phyloP scores from a whole-genome alignment of 2,888 invertebrate species.

The Mesorhabditis sp. region DNA sequence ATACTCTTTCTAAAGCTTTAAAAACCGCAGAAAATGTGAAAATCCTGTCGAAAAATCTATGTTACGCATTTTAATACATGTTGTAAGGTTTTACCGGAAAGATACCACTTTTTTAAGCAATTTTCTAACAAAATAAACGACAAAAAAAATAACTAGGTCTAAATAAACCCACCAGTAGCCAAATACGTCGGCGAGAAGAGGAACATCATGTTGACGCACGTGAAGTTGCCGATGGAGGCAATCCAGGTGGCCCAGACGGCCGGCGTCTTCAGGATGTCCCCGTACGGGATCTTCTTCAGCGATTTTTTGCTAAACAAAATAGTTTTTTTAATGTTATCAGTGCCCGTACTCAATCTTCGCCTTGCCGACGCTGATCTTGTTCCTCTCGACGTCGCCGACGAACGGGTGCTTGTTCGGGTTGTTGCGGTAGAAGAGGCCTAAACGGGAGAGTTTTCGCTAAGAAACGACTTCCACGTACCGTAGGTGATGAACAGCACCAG shows the following conservation, averaged over 20 bases:
- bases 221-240: constrained; percentile 55
- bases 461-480: background rate
- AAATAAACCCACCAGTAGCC: constrained; percentile 17
- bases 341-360: constrained; percentile 31
- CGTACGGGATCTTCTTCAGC: constrained; percentile 47
- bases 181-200: constrained; percentile 51
- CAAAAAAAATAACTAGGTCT: background rate
- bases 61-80: too few relatives aligned
- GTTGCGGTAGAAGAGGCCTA: constrained; percentile 51
- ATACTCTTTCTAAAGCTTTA: too few relatives aligned
- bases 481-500: constrained; percentile 45
- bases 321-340: background rate
- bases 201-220: constrained; percentile 56
- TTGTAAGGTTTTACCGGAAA: too few relatives aligned
- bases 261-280: constrained; percentile 43
- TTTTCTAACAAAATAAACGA: background rate
- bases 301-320: constrained; percentile 39
- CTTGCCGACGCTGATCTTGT: constrained; percentile 55
- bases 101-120: too few relatives aligned
- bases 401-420: constrained; percentile 51
- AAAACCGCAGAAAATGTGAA: too few relatives aligned
- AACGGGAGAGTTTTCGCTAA: background rate
- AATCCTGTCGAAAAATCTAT: too few relatives aligned
- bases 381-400: constrained; percentile 51
- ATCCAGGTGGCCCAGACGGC: constrained; percentile 57